phyloP scores from a whole-genome alignment of 2,797 vertebrate species.

The Pteronotus mesoamericanus region DNA sequence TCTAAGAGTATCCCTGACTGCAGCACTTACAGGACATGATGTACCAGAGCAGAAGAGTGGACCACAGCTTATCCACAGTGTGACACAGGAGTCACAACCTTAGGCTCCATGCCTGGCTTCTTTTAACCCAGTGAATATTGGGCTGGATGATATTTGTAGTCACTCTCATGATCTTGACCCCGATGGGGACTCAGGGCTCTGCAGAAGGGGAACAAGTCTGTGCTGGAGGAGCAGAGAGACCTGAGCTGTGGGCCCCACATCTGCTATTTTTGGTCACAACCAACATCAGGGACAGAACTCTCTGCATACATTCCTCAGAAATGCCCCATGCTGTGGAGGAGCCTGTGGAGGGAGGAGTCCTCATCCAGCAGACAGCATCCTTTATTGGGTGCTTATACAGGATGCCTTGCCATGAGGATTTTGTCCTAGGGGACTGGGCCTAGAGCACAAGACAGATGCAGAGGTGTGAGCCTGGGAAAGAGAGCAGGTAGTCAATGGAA shows the following conservation, averaged over 20 bases:
- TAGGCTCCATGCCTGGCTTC: not conserved
- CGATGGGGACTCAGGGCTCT: not conserved
- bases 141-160: not conserved
- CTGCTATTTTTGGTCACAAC: not conserved
- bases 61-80: not conserved
- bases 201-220: not conserved
- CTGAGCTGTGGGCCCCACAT: not conserved
- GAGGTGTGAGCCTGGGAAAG: too few species aligned
- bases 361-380: too few species aligned
- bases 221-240: not conserved
- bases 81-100: not conserved
- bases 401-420: too few species aligned
- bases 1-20: rapidly evolving
- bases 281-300: not conserved
- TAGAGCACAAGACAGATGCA: too few species aligned
- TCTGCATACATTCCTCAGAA: too few species aligned
- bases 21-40: not conserved
- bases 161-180: not conserved
- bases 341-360: too few species aligned
- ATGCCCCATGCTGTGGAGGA: too few species aligned
- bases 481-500: too few species aligned
- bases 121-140: not conserved
- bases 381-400: too few species aligned
- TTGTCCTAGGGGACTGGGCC: too few species aligned
- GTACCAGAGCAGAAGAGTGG: not conserved